Conservation (phyloP, 2,888 invertebrate species). For the Charanyca ferruginea region DNA sequence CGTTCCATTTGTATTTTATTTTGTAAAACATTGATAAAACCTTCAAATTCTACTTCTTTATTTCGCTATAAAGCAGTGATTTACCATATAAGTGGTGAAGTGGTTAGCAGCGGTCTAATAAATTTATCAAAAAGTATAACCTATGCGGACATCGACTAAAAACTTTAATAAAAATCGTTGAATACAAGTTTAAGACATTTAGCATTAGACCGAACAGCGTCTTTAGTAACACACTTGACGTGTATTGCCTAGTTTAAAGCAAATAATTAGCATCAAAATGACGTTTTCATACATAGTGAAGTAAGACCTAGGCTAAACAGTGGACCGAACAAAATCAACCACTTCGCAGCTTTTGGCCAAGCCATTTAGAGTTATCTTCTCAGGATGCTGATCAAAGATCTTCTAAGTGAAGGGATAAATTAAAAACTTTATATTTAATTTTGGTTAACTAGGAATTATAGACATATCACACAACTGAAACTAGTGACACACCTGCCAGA, state of each 20-base stretch:
- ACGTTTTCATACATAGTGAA: neutral
- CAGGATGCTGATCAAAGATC: neutral
- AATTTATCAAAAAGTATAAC: neutral
- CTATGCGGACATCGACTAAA: neutral
- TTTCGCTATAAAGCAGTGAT: neutral
- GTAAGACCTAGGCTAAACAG: neutral
- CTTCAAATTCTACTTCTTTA: neutral
- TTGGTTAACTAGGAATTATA: no score
- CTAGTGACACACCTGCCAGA: no score
- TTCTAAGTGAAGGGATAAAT: neutral
- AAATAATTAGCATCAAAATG: neutral
- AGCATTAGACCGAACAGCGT: neutral
- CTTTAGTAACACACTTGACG: neutral
- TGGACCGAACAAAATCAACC: no score
- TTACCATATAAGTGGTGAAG: no score
- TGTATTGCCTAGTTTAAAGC: neutral
- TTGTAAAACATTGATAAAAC: neutral
- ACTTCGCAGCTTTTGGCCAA: neutral
- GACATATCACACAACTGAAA: no score
- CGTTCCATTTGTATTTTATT: conserved; percentile 17
- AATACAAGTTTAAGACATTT: neutral
- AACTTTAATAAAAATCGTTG: neutral
- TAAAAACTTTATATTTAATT: no score
- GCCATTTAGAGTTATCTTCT: neutral
- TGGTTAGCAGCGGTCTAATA: no score